Percentiles rank a stretch among this genome's conserved stretches.
Conservation (phyloP, 2,888 invertebrate genomes). For the Aethes cnicana region DNA sequence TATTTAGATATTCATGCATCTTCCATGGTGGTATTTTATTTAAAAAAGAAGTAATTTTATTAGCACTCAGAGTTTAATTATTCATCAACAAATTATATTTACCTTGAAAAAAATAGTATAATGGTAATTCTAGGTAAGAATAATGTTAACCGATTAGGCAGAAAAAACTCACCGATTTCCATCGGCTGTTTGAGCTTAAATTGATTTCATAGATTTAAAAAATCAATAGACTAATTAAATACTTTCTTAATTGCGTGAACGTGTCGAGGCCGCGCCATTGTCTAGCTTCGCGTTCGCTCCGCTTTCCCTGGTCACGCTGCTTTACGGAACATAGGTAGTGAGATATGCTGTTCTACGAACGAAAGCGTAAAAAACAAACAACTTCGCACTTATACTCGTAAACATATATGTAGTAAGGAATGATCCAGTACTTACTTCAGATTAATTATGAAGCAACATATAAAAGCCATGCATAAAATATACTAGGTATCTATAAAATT, state of each 20-base stretch:
- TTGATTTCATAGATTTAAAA: conserved; percentile 23
- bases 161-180: conserved; percentile 5
- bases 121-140: conserved; percentile 11
- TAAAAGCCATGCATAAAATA: too few relatives aligned
- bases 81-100: background rate
- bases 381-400: too few relatives aligned
- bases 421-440: too few relatives aligned
- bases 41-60: too few relatives aligned
- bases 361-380: too few relatives aligned
- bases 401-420: too few relatives aligned
- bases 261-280: conserved; percentile 22
- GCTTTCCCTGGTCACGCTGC: conserved; percentile 17
- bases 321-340: conserved; percentile 7
- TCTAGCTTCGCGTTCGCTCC: conserved; percentile 15
- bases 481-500: too few relatives aligned
- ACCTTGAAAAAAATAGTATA: background rate
- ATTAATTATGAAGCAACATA: too few relatives aligned
- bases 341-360: too few relatives aligned
- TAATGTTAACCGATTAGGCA: conserved; percentile 17
- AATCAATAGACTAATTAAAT: conserved; percentile 17
- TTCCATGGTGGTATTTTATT: too few relatives aligned
- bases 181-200: conserved; percentile 19
- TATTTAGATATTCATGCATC: too few relatives aligned
- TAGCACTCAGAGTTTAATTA: too few relatives aligned
- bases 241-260: conserved; percentile 20